phyloP scores from a whole-genome alignment of 2,113 vertebrate species.

The Stigmatopora nigra region DNA sequence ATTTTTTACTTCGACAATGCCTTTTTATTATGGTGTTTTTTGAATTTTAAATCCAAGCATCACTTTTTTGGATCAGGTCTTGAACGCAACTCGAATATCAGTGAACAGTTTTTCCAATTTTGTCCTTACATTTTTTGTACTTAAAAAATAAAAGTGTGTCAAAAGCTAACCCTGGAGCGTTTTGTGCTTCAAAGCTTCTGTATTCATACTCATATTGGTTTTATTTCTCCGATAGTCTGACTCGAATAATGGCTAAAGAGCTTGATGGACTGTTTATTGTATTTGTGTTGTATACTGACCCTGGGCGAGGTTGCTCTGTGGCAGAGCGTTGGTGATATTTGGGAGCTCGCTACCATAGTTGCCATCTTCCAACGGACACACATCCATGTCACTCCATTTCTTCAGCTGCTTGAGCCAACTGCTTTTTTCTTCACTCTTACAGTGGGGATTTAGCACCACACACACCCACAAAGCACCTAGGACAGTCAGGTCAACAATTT shows the following conservation, averaged over 20 bases:
- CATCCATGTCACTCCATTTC: slow-evolving; percentile 93
- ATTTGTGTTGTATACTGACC: slow-evolving; percentile 66
- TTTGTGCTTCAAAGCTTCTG: too few species aligned
- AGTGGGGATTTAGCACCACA: slow-evolving; percentile 95
- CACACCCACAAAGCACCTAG: slow-evolving; percentile 97
- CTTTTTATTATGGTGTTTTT: too few species aligned
- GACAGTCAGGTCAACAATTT: slow-evolving; percentile 8
- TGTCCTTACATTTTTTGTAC: too few species aligned
- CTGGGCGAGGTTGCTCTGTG: slow-evolving; percentile 84
- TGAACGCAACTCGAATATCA: too few species aligned
- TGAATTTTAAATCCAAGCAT: too few species aligned
- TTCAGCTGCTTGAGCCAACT: slow-evolving; percentile 92
- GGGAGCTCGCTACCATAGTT: slow-evolving; percentile 95
- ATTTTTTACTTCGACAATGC: too few species aligned
- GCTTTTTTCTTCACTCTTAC: slow-evolving; percentile 92
- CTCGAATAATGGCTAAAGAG: not conserved
- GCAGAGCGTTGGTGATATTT: slow-evolving; percentile 93
- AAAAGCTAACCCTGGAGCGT: too few species aligned
- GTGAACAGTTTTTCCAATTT: too few species aligned
- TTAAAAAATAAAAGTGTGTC: too few species aligned
- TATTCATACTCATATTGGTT: not conserved
- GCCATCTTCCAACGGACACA: slow-evolving; percentile 94
- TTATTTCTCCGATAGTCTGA: not conserved
- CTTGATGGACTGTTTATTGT: not conserved
- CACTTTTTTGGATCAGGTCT: too few species aligned